Conservation (phyloP, 1,140 invertebrate species). For the Vollenhovia emeryi region DNA sequence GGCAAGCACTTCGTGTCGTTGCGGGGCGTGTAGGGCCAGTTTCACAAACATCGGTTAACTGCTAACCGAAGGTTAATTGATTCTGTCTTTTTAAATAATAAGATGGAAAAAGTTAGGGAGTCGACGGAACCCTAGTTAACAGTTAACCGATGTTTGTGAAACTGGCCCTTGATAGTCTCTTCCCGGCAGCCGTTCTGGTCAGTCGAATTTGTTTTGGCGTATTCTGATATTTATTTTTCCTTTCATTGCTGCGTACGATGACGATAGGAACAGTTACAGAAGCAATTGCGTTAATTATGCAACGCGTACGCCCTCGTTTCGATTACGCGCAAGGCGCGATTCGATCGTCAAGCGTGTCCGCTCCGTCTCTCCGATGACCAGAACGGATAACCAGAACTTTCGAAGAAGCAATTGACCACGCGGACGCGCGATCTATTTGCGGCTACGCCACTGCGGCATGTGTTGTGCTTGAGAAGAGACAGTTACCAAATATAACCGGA, state of each 20-base stretch:
- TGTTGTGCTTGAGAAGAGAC: constrained; percentile 74
- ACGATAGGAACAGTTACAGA: not conserved
- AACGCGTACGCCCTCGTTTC: not conserved
- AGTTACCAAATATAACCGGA: constrained; percentile 83
- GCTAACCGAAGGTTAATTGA: too few species aligned
- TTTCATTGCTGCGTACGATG: not conserved
- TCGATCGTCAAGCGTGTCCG: not conserved
- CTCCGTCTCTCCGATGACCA: not conserved
- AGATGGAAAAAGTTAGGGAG: too few species aligned
- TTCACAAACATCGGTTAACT: too few species aligned
- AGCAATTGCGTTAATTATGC: not conserved
- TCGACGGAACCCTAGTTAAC: too few species aligned
- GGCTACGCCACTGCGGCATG: constrained; percentile 77
- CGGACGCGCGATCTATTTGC: constrained; percentile 8
- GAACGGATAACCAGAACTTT: too few species aligned
- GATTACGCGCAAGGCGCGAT: not conserved
- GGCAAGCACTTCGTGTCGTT: not conserved
- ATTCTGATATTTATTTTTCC: not conserved
- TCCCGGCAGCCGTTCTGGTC: not conserved
- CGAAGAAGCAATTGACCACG: constrained; percentile 43
- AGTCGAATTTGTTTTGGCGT: not conserved
- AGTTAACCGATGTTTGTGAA: too few species aligned
- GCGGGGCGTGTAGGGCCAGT: not conserved
- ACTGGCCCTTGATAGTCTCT: too few species aligned
- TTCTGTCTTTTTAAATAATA: too few species aligned